These are phyloP conservation scores for Cossypha heuglini DNA, from an alignment of 2,797 vertebrate genomes.

Conservation along the genomic window DNA sequence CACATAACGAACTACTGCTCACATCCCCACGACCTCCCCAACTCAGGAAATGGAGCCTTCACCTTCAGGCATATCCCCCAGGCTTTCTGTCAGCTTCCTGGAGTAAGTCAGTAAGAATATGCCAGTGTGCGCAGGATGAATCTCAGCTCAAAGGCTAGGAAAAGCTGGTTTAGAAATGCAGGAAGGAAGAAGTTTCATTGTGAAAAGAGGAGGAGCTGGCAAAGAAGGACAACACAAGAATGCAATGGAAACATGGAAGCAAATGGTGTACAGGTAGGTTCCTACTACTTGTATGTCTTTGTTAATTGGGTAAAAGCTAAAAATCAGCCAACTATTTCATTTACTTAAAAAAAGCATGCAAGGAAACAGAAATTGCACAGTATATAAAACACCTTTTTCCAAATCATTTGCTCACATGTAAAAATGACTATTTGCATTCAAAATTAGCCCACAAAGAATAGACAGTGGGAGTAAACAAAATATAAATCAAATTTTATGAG, in stretches of 20 bases:
- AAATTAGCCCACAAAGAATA: neutral
- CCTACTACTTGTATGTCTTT: neutral
- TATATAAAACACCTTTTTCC: neutral
- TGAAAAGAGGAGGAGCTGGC: conserved; percentile 1
- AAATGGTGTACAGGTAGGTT: neutral
- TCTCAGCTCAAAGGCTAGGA: neutral
- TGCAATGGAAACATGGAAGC: neutral
- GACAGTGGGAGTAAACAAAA: neutral
- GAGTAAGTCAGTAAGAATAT: neutral
- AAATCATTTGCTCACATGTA: neutral
- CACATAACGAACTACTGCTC: neutral
- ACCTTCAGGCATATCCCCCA: neutral
- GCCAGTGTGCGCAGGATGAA: neutral
- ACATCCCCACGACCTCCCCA: neutral
- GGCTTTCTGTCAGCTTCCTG: neutral
- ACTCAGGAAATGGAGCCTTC: neutral
- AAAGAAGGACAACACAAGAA: neutral
- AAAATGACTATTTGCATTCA: neutral
- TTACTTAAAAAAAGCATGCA: neutral
- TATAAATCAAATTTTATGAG: neutral
- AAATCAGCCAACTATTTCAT: neutral
- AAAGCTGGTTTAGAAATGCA: conserved; percentile 14
- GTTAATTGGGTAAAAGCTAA: neutral
- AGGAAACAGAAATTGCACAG: neutral
- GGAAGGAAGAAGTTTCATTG: conserved; percentile 32